Evolutionary conservation across 2,888 invertebrate genomes (phyloP).

Genomic region (Parnassius smintheus): DNA sequence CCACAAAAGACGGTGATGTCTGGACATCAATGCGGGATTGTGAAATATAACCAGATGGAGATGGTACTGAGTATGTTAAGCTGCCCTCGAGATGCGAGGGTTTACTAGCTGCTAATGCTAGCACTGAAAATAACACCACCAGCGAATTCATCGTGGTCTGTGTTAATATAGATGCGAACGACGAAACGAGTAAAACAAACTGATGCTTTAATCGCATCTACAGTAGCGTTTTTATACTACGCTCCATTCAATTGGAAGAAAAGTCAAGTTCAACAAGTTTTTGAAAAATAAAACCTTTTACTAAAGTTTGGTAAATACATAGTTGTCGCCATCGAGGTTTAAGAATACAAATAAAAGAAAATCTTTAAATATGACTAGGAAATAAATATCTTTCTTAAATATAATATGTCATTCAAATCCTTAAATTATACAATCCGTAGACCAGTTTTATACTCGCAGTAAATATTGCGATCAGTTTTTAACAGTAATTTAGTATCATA

Average conservation of each 20-base stretch:
- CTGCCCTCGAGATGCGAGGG: conserved; percentile 45
- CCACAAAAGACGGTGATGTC: conserved; percentile 38
- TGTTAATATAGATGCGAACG: conserved; percentile 71
- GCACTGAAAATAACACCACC: conserved; percentile 84
- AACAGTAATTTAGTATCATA: too few species aligned
- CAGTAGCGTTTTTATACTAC: conserved; percentile 62
- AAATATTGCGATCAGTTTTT: too few species aligned
- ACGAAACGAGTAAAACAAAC: conserved; percentile 55
- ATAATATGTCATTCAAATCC: too few species aligned
- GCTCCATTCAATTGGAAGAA: conserved; percentile 50
- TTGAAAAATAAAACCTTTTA: conserved; percentile 2
- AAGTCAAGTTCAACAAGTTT: conserved; percentile 47
- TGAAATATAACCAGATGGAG: conserved; percentile 49
- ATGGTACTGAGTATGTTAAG: conserved; percentile 39
- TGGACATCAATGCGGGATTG: conserved; percentile 62
- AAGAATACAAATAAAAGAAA: conserved; percentile 4
- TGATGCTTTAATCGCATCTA: conserved; percentile 65
- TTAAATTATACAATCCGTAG: too few species aligned
- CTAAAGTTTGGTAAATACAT: background rate
- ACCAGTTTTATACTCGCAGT: too few species aligned
- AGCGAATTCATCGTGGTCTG: conserved; percentile 83
- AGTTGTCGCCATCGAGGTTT: background rate
- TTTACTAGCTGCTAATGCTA: conserved; percentile 64
- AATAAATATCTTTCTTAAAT: too few species aligned
- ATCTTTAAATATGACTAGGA: background rate